Evolutionary conservation across 2,113 vertebrate species (phyloP), one percentile per base, ranked within the genome.

Genomic region (Ramphastos sulfuratus): DNA sequence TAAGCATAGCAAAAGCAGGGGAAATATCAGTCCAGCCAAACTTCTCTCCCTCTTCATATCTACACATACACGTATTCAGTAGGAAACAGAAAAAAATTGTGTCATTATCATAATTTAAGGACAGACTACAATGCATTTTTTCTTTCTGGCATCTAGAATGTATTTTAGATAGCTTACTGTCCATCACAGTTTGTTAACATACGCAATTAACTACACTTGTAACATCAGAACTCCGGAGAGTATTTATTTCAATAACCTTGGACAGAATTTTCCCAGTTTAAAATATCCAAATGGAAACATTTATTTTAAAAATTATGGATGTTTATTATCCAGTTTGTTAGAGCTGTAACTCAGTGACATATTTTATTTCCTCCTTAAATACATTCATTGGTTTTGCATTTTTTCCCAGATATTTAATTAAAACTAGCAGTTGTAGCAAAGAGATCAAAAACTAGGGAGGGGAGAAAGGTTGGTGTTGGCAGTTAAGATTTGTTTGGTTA

Each of bases 161-260:
- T 35, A 58, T 56, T 72, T 86, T 76, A 78, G 56, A 71, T 4
- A 81, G 10, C 33, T 19, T 23, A 56, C 30, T 85, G 73, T 63
- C 37, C 15, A 55, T 17, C 8, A 50, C 28, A 52, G 71, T 37
- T 80, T 23, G 56, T 52, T 69, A 85, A 71, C 6, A 23, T 6
- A 44, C 10, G 24, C 66, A 87, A 87, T 82, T 88, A 74, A 83
- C 17, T 73, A 7, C 10, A 86, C 95, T 92, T 77, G 19, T 69
- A 80, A 19, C 33, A 64, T 61, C 31, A 82, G 78, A 90, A 65
- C 6, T 31, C 15, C 67, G 14, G 2, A 91, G 2, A 73, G 27
- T 27, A 11, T n/a, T 17, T 37, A 69, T 58, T 82, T 72, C 46
- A 91, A 33, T 74, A 66, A 75, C 13, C 10, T 79, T 83, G 35